Evolutionary conservation across 1,140 invertebrate species (phyloP).

Genomic region (Lamellibrachia luymesi): DNA sequence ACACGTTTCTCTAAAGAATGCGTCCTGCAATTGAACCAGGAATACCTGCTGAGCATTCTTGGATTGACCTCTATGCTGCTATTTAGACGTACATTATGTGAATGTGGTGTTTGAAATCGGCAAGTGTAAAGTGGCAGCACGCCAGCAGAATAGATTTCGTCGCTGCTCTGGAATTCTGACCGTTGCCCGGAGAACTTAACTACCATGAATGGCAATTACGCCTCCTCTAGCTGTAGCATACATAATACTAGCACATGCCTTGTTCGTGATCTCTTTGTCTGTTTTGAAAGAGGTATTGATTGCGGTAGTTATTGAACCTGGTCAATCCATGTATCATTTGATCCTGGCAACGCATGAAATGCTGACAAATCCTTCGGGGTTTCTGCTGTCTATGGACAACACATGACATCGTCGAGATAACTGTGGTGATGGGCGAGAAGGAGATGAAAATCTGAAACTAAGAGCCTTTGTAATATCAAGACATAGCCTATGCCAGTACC

Average conservation of each 20-base stretch:
- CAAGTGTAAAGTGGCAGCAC: neutral
- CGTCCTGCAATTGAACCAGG: neutral
- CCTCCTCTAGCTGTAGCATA: no score
- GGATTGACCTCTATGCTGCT: no score
- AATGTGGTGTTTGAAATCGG: neutral
- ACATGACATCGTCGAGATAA: no score
- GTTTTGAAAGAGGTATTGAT: neutral
- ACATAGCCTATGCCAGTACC: no score
- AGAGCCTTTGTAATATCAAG: no score
- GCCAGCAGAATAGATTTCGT: neutral
- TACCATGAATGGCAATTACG: neutral
- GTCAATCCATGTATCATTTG: neutral
- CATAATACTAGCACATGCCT: neutral
- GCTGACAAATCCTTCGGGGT: no score
- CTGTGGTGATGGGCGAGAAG: no score
- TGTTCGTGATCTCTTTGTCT: neutral
- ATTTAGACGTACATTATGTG: no score
- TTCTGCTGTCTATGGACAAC: no score
- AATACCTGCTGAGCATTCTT: neutral
- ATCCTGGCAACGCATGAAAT: no score
- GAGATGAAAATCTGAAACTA: no score
- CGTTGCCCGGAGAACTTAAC: neutral
- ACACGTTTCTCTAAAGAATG: neutral
- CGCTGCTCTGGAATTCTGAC: no score
- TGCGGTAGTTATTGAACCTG: neutral